Base-by-base conservation (phyloP, 2,888 invertebrate species). In the Augochlorella aurata region DNA sequence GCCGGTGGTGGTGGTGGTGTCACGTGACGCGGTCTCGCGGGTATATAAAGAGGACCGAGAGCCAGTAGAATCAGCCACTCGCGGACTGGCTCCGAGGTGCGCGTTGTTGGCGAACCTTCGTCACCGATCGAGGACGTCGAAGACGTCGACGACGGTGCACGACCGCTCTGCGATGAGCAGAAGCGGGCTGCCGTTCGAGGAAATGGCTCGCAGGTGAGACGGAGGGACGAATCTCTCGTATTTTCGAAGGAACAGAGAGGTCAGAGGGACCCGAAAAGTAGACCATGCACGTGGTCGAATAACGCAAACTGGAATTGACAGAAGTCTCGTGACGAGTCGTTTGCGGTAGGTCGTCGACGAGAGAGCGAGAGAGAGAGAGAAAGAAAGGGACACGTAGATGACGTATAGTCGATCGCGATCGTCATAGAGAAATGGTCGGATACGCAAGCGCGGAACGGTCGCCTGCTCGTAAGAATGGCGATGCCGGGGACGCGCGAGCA, bases 1-100 rank as follows among this genome's bases (percentile, higher is more conserved):
- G 84, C 83, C 77, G 83, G 88, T 72, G 61, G 21, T 14, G 24
- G 61, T 5, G 65, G 61, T 68, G 38, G 50, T 1, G 65, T 85
- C 90, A 90, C 90, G 90, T 90, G 90, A 89, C 83, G 3, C 85
- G 58, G 74, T 63, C 83, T 84, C 79, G 75, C 83, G 90, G 90
- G 91, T 92, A 92, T 92, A 92, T 90, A 92, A 92, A 86, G 89
- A 87, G 87, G 82, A 73, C 80, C 84, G 85, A 74, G 76, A 82
- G 83, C 74, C 74, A 75, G 83, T 86, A 74, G 72, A 89, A 87
- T 89, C 92, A 92, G 91, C 92, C 92, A 90, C 90, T 92, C 90
- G 87, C 87, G 87, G 89, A 88, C 88, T 90, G 92, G 92, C 91
- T 92, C 90, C 79, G 81, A 76, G 73, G 77, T 77, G 69, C 61